Evolutionary conservation across 2,113 vertebrate genomes (phyloP).

Genomic region (Chionis minor): DNA sequence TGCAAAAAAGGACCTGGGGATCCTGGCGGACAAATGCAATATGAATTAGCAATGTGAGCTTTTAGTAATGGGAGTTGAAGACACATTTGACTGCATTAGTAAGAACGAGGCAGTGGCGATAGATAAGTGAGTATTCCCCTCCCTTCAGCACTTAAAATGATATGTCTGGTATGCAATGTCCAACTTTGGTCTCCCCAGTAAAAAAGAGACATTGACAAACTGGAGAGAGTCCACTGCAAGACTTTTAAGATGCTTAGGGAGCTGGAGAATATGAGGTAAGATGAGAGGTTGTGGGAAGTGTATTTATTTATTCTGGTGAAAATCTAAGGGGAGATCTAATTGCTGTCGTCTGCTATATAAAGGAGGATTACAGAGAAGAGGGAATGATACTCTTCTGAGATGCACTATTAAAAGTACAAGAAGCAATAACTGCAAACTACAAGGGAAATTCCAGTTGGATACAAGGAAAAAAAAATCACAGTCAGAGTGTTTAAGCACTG

Average conservation of each 20-base stretch:
- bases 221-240: not conserved
- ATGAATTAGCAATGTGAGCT: not conserved
- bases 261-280: not conserved
- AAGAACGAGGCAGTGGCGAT: not conserved
- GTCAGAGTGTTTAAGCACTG: not conserved
- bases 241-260: not conserved
- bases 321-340: not conserved
- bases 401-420: not conserved
- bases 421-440: not conserved
- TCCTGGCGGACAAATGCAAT: not conserved
- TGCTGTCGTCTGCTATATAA: not conserved
- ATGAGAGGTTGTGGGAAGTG: not conserved
- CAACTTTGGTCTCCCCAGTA: not conserved
- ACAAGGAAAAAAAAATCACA: not conserved
- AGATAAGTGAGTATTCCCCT: not conserved
- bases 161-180: not conserved
- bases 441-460: not conserved
- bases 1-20: not conserved
- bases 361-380: not conserved
- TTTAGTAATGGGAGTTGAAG: not conserved
- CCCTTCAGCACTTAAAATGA: not conserved
- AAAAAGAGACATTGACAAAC: not conserved
- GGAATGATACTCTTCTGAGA: not conserved
- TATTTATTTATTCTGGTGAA: not conserved
- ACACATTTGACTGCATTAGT: not conserved